Conservation (phyloP, 2,113 vertebrate genomes). For the Lethenteron reissneri region DNA sequence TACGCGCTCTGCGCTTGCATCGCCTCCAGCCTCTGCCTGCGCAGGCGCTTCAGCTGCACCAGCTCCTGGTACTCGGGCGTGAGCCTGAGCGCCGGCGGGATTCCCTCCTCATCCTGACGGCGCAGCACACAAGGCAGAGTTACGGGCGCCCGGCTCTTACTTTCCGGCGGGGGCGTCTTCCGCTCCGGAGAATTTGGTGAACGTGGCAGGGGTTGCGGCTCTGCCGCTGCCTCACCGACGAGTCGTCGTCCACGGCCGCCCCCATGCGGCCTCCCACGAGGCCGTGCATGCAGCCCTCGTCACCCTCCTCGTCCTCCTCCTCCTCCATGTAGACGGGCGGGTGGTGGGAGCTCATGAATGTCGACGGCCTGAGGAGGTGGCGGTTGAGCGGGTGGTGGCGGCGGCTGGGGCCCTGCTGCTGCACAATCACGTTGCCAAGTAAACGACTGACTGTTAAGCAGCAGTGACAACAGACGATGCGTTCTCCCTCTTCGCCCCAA, state of each 20-base stretch:
- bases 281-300: conserved; percentile 18
- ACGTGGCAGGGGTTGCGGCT: too few relatives aligned
- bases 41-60: conserved; percentile 68
- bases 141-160: too few relatives aligned
- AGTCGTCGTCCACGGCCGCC: conserved; percentile 45
- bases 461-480: too few relatives aligned
- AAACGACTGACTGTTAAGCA: too few relatives aligned
- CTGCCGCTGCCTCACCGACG: conserved; percentile 13
- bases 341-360: conserved; percentile 92
- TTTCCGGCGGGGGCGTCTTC: too few relatives aligned
- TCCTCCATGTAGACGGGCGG: conserved; percentile 97
- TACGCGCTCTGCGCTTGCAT: conserved; percentile 53
- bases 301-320: conserved; percentile 40
- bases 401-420: conserved; percentile 56
- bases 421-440: too few relatives aligned
- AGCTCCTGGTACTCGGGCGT: conserved; percentile 87
- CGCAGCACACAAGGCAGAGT: background rate
- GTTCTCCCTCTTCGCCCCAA: too few relatives aligned
- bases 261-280: conserved; percentile 48
- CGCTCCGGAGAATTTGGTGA: too few relatives aligned
- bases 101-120: conserved; percentile 60
- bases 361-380: conserved; percentile 90
- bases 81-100: conserved; percentile 47
- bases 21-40: conserved; percentile 66
- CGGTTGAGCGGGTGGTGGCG: conserved; percentile 92